Evolutionary conservation across 2,113 vertebrate species (phyloP).

Genomic region (Labrus mixtus): DNA sequence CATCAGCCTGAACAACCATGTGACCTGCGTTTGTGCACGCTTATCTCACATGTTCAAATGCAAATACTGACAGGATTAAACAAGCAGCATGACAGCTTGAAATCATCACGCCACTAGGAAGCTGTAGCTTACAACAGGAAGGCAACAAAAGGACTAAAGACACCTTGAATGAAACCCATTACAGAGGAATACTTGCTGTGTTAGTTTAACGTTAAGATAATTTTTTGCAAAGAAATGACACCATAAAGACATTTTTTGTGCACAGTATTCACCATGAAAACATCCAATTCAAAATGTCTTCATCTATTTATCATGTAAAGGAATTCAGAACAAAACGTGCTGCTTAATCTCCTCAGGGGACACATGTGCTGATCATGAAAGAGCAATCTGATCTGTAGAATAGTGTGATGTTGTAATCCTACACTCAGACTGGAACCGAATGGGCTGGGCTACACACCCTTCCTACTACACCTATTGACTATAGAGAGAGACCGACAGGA

Average conservation of each 20-base stretch:
- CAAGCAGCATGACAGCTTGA: slow-evolving; percentile 23
- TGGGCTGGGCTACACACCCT: slow-evolving; percentile 53
- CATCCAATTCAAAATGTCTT: neutral
- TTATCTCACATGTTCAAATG: slow-evolving; percentile 5
- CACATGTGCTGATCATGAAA: slow-evolving; percentile 47
- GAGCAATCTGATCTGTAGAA: slow-evolving; percentile 74
- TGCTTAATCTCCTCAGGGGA: slow-evolving; percentile 32
- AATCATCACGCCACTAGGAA: neutral
- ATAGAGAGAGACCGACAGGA: neutral
- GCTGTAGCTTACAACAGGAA: neutral
- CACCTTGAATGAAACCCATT: neutral
- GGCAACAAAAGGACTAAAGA: neutral
- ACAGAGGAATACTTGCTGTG: neutral
- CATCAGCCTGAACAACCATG: slow-evolving; percentile 17
- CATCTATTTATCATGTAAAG: neutral
- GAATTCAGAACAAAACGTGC: slow-evolving; percentile 11
- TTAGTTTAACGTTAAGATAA: neutral
- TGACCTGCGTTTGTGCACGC: neutral
- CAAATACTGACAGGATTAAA: slow-evolving; percentile 51
- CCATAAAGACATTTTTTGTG: too few species aligned
- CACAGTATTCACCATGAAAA: too few species aligned
- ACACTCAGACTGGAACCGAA: slow-evolving; percentile 71
- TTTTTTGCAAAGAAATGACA: too few species aligned
- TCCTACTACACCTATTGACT: slow-evolving; percentile 60
- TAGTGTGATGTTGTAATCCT: slow-evolving; percentile 64